Percentiles rank a stretch among this genome's conserved stretches.
These are phyloP conservation scores for Macrosiphum euphorbiae DNA, from an alignment of 2,888 invertebrate genomes.

Conservation along the genomic window DNA sequence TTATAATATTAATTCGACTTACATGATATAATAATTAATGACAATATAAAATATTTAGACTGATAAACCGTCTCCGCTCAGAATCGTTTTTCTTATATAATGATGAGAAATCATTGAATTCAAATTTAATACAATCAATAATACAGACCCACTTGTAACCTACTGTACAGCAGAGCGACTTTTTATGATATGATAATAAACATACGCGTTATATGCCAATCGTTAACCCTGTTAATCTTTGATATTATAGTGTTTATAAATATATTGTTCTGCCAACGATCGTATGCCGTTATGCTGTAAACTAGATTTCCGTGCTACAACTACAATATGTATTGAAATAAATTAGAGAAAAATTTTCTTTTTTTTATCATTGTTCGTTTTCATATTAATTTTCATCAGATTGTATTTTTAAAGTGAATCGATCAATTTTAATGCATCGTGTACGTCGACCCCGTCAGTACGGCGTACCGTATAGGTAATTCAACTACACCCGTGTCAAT, in stretches of 20 bases:
- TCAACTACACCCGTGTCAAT: constrained; percentile 60
- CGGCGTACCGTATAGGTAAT: constrained; percentile 57
- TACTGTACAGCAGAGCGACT: too few species aligned
- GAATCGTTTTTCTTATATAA: too few species aligned
- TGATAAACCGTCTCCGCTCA: too few species aligned
- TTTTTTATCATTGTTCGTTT: not conserved
- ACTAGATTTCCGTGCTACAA: not conserved
- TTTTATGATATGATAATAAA: not conserved
- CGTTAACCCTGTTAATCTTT: not conserved
- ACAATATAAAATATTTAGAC: too few species aligned
- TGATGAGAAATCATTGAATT: too few species aligned
- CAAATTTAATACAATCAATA: too few species aligned
- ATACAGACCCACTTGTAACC: too few species aligned
- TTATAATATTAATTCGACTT: too few species aligned
- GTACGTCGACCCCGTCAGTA: not conserved
- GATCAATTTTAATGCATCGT: constrained; percentile 43
- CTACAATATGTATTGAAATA: not conserved
- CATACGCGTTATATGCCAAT: not conserved
- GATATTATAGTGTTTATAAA: not conserved
- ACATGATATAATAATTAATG: too few species aligned
- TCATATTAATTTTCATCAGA: not conserved
- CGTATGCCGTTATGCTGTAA: not conserved
- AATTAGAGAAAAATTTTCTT: not conserved
- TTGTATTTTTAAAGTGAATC: constrained; percentile 1
- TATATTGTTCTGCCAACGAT: not conserved